Evolutionary conservation across 2,888 invertebrate species (phyloP).

Genomic region (Yponomeuta malinellus): DNA sequence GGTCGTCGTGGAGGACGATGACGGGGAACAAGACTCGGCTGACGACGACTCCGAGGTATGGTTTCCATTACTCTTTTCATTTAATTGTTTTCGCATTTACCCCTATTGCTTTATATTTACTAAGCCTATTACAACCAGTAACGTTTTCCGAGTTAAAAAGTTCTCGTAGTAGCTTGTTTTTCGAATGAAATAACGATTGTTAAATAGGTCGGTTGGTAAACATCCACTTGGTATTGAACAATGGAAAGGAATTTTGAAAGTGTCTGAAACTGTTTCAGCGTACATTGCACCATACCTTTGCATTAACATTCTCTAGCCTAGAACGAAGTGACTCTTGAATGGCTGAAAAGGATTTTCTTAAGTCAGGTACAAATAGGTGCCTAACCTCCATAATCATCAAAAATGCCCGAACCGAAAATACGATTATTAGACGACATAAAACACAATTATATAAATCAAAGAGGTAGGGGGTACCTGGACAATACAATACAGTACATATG

Average conservation of each 20-base stretch:
- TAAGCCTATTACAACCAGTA: not conserved
- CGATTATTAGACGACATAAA: no score
- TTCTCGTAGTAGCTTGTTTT: not conserved
- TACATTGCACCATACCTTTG: not conserved
- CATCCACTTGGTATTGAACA: not conserved
- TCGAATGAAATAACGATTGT: not conserved
- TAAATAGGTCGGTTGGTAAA: not conserved
- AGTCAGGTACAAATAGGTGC: no score
- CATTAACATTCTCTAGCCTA: no score
- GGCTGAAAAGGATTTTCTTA: no score
- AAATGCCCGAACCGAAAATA: no score
- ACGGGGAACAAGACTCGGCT: conserved; percentile 34
- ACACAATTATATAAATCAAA: no score
- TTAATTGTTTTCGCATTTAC: not conserved
- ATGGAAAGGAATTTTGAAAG: conserved; percentile 1
- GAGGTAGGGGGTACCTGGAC: no score
- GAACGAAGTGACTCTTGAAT: no score
- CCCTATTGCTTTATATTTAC: not conserved
- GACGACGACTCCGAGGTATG: conserved; percentile 52
- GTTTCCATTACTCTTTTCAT: not conserved
- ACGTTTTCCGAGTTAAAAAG: not conserved
- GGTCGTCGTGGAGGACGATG: conserved; percentile 63
- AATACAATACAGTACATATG: no score
- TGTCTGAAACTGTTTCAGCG: not conserved
- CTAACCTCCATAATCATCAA: no score